A percentile compares a stretch with the other conserved stretches of the same genome.
Evolutionary conservation across 1,140 invertebrate genomes (phyloP).

Genomic region (Coenobita brevimanus): DNA sequence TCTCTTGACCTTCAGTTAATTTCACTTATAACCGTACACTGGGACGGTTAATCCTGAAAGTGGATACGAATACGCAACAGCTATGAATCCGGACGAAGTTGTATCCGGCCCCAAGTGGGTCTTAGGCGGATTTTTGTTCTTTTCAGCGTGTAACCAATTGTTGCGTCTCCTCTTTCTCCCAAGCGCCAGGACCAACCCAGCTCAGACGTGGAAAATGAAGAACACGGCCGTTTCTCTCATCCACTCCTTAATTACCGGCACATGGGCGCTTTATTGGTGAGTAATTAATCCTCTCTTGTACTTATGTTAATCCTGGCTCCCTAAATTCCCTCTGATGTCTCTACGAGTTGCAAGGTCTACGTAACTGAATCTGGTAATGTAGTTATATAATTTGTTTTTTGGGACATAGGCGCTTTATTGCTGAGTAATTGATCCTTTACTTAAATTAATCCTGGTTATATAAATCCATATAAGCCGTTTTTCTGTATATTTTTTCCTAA

Average conservation of each 20-base stretch:
- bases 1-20: background rate
- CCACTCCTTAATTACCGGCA: slow-evolving; percentile 74
- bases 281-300: no score
- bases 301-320: no score
- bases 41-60: background rate
- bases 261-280: slow-evolving; percentile 50
- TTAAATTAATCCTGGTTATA: no score
- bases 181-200: slow-evolving; percentile 58
- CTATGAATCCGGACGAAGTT: slow-evolving; percentile 4
- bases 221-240: slow-evolving; percentile 74
- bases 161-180: slow-evolving; percentile 39
- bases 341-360: no score
- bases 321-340: no score
- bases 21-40: background rate
- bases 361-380: no score
- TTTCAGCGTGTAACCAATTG: slow-evolving; percentile 40
- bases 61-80: background rate
- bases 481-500: no score
- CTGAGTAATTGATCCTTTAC: no score
- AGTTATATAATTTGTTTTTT: no score
- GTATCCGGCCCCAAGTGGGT: slow-evolving; percentile 43
- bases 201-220: slow-evolving; percentile 74
- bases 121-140: slow-evolving; percentile 36
- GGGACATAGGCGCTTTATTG: no score
- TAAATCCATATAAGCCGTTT: no score